These are phyloP conservation scores for Notospermus geniculatus DNA, from an alignment of 1,140 invertebrate genomes.

Conservation along the genomic window DNA sequence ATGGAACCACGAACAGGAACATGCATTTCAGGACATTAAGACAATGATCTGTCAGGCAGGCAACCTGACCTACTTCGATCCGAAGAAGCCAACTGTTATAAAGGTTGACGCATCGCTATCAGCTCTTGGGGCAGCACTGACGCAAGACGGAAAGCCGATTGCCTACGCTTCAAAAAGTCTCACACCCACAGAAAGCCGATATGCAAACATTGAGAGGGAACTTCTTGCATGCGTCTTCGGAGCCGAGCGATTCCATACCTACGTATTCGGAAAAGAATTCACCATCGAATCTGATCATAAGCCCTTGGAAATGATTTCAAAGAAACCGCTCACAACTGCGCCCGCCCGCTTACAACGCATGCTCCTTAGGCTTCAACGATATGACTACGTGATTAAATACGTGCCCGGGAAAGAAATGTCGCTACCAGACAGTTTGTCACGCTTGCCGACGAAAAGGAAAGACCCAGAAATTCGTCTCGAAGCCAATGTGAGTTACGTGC, in stretches of 20 bases:
- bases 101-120: constrained; percentile 32
- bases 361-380: constrained; percentile 48
- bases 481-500: no score
- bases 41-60: constrained; percentile 21
- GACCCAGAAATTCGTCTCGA: no score
- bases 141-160: constrained; percentile 50
- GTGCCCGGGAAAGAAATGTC: constrained; percentile 46
- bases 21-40: constrained; percentile 15
- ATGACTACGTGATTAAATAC: constrained; percentile 44
- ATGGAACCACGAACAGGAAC: constrained; percentile 12
- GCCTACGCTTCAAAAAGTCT: constrained; percentile 56
- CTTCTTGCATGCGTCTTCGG: constrained; percentile 57
- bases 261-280: constrained; percentile 36
- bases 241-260: constrained; percentile 49
- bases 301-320: constrained; percentile 23
- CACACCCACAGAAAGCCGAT: constrained; percentile 52
- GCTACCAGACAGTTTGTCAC: no score
- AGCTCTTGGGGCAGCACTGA: constrained; percentile 53
- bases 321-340: constrained; percentile 20
- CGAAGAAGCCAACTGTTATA: constrained; percentile 24
- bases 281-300: constrained; percentile 24
- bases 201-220: constrained; percentile 58
- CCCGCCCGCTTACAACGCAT: constrained; percentile 21
- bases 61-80: constrained; percentile 33
- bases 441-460: no score